These are phyloP conservation scores for Oncorhynchus nerka DNA, from an alignment of 2,113 vertebrate species.

Conservation along the genomic window DNA sequence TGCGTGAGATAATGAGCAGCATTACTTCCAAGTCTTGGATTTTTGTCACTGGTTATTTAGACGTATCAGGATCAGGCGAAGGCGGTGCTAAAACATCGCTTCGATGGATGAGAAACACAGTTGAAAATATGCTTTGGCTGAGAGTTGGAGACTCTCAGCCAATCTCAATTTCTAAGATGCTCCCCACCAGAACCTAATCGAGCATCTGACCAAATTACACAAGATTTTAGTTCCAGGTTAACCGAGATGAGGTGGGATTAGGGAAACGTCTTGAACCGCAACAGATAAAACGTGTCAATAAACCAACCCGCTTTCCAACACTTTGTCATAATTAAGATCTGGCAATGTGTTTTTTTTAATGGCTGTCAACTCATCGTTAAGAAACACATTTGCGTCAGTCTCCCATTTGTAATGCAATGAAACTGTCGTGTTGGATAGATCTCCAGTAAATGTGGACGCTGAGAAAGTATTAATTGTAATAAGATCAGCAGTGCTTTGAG, in stretches of 20 bases:
- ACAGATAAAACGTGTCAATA: background rate
- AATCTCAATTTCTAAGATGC: too few relatives aligned
- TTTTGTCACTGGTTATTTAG: too few relatives aligned
- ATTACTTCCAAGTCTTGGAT: too few relatives aligned
- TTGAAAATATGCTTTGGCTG: too few relatives aligned
- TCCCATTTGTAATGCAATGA: background rate
- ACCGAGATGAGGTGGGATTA: background rate
- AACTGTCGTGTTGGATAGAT: constrained; percentile 13
- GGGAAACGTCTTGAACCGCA: background rate
- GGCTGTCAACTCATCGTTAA: background rate
- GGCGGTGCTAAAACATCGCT: too few relatives aligned
- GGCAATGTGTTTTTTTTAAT: background rate
- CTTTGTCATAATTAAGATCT: background rate
- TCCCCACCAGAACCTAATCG: too few relatives aligned
- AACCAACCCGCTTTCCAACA: background rate
- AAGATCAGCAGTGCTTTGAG: constrained; percentile 53
- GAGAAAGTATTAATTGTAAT: constrained; percentile 52
- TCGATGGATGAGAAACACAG: too few relatives aligned
- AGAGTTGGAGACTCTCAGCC: too few relatives aligned
- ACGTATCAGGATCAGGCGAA: too few relatives aligned
- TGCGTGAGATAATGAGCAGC: too few relatives aligned
- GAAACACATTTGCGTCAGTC: background rate
- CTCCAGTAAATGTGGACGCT: constrained; percentile 35
- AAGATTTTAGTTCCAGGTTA: too few relatives aligned
- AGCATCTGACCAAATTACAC: too few relatives aligned